Conservation (phyloP, 2,797 vertebrate species). For the Heterohyrax brucei region DNA sequence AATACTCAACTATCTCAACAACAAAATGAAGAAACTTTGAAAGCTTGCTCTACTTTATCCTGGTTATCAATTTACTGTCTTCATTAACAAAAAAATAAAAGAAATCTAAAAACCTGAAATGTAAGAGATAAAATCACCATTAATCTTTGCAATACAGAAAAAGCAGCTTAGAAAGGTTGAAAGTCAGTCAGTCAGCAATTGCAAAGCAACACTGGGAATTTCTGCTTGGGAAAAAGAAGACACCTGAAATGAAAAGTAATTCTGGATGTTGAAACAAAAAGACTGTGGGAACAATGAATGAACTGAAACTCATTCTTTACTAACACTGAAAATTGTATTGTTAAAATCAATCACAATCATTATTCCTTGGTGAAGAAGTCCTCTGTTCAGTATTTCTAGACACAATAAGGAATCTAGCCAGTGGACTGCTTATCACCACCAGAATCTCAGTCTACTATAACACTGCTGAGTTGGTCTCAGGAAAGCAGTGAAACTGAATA, state of each 20-base stretch:
- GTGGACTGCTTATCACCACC: background rate
- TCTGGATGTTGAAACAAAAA: background rate
- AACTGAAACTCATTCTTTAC: background rate
- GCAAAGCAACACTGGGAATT: background rate
- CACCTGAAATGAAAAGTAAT: background rate
- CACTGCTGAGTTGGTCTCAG: background rate
- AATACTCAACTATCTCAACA: slow-evolving; percentile 20
- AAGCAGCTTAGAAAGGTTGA: background rate
- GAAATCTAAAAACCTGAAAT: slow-evolving; percentile 1
- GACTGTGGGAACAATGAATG: background rate
- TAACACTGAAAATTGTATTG: background rate
- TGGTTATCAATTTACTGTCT: slow-evolving; percentile 44
- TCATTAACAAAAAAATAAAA: slow-evolving; percentile 15
- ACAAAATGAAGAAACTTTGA: slow-evolving; percentile 43
- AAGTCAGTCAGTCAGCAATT: background rate
- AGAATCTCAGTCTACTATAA: background rate
- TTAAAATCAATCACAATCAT: slow-evolving; percentile 39
- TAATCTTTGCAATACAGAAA: slow-evolving; percentile 50
- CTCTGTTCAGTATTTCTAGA: background rate
- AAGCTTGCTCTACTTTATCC: slow-evolving; percentile 28
- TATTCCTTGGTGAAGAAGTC: background rate
- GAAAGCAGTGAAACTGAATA: background rate
- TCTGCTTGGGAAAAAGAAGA: background rate
- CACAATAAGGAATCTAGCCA: background rate
- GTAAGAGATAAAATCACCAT: slow-evolving; percentile 20